phyloP scores from a whole-genome alignment of 2,888 invertebrate species.

The Cremastinae sp. region DNA sequence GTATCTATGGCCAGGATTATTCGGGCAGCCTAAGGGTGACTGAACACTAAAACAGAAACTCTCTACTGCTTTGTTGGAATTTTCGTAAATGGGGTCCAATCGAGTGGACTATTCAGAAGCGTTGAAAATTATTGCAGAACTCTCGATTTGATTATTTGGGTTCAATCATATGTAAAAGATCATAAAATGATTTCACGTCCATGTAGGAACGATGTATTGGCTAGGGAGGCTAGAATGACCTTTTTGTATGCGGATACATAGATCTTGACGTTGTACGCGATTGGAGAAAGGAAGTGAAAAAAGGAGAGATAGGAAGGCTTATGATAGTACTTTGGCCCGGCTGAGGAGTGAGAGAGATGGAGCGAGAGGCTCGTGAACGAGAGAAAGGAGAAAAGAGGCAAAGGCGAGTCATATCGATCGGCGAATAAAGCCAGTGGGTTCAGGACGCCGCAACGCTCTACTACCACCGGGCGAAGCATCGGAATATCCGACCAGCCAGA shows the following conservation, averaged over 20 bases:
- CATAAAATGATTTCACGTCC: conserved; percentile 34
- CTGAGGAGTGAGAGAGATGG: conserved; percentile 62
- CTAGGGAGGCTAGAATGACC: conserved; percentile 43
- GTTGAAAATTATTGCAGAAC: too few relatives aligned
- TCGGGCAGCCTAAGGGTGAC: neutral
- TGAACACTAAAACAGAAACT: neutral
- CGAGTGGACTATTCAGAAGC: too few relatives aligned
- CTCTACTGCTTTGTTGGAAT: neutral
- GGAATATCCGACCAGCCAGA: conserved; percentile 65
- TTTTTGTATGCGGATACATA: conserved; percentile 59
- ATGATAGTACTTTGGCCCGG: conserved; percentile 43
- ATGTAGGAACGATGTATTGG: conserved; percentile 13
- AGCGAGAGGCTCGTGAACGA: conserved; percentile 25
- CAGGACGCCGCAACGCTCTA: conserved; percentile 56
- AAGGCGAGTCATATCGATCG: conserved; percentile 74
- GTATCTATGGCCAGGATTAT: neutral
- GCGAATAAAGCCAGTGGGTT: conserved; percentile 70
- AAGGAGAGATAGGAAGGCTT: conserved; percentile 58
- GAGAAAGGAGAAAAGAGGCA: conserved; percentile 53
- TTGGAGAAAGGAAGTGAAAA: conserved; percentile 52
- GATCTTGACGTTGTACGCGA: conserved; percentile 43
- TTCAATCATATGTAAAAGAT: conserved; percentile 14
- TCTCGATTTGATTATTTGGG: conserved; percentile 6
- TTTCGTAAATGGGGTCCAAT: too few relatives aligned
- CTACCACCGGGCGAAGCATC: conserved; percentile 46